A percentile compares a stretch with the other conserved stretches of the same genome.
Conservation (phyloP, 2,113 vertebrate genomes). For the Podarcis muralis region DNA sequence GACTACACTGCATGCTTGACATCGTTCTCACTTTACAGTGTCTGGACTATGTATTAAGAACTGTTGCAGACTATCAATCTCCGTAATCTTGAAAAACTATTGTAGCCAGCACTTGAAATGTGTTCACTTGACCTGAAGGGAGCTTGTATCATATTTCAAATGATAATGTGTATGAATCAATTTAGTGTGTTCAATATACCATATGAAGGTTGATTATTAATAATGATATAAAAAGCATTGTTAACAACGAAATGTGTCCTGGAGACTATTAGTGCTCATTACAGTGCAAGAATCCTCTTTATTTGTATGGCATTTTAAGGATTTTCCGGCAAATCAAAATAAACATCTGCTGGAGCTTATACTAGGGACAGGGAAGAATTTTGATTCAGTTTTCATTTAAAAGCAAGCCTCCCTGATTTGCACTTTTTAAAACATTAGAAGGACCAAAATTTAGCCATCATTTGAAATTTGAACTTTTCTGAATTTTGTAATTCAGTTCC, state of each 20-base stretch:
- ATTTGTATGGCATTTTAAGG: not conserved
- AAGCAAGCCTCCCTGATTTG: too few relatives aligned
- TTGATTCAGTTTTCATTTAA: too few relatives aligned
- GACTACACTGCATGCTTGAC: not conserved
- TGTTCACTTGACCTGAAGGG: constrained; percentile 14
- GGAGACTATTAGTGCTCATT: not conserved
- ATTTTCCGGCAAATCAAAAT: not conserved
- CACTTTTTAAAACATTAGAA: too few relatives aligned
- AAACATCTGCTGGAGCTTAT: not conserved
- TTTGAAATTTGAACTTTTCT: too few relatives aligned
- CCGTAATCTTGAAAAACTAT: not conserved
- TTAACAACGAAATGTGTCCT: not conserved
- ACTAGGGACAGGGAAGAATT: too few relatives aligned
- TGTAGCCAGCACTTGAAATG: constrained; percentile 1
- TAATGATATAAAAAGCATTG: not conserved
- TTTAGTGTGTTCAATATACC: not conserved
- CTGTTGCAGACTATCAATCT: constrained; percentile 12
- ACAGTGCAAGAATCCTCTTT: not conserved
- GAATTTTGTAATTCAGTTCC: too few relatives aligned
- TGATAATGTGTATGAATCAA: not conserved
- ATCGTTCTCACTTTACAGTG: constrained; percentile 8
- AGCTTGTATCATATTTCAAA: constrained; percentile 19
- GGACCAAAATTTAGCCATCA: too few relatives aligned
- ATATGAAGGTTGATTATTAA: not conserved
- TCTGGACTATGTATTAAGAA: constrained; percentile 17